Percentiles rank a stretch among this genome's conserved stretches.
phyloP scores from a whole-genome alignment of 2,797 vertebrate genomes.

The Mastacembelus armatus region DNA sequence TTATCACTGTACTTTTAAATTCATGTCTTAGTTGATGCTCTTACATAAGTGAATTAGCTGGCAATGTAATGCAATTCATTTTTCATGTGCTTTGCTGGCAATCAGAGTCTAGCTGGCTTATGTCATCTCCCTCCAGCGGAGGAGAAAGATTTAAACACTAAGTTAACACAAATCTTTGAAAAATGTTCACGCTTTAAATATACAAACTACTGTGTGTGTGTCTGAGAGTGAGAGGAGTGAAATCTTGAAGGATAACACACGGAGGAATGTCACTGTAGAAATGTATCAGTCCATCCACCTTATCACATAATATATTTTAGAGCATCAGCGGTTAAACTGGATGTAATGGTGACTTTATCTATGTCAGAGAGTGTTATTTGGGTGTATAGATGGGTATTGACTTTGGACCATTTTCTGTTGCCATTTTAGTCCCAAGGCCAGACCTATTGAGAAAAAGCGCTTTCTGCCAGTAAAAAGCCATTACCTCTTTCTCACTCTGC shows the following conservation, averaged over 20 bases:
- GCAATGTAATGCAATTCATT: slow-evolving; percentile 61
- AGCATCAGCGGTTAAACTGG: slow-evolving; percentile 39
- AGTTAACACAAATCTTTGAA: neutral
- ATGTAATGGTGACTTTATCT: slow-evolving; percentile 29
- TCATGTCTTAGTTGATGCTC: slow-evolving; percentile 43
- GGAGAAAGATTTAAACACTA: slow-evolving; percentile 38
- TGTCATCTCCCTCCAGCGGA: slow-evolving; percentile 48
- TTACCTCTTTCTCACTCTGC: slow-evolving; percentile 45
- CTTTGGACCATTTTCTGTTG: slow-evolving; percentile 54
- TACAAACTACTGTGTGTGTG: too few relatives aligned
- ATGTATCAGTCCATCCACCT: slow-evolving; percentile 19
- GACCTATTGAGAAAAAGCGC: slow-evolving; percentile 47
- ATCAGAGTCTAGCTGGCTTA: slow-evolving; percentile 56
- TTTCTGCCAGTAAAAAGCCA: slow-evolving; percentile 62
- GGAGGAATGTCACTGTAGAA: slow-evolving; percentile 16
- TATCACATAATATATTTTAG: slow-evolving; percentile 19
- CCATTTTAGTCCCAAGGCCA: slow-evolving; percentile 56
- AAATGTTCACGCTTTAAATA: too few relatives aligned
- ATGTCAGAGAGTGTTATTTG: slow-evolving; percentile 49
- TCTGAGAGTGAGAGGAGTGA: too few relatives aligned
- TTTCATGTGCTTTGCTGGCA: slow-evolving; percentile 62
- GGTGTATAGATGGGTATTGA: slow-evolving; percentile 56
- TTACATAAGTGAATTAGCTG: slow-evolving; percentile 74
- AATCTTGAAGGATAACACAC: slow-evolving; percentile 5
- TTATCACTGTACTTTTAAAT: slow-evolving; percentile 41